phyloP scores from a whole-genome alignment of 2,113 vertebrate genomes.

The Lethenteron reissneri region DNA sequence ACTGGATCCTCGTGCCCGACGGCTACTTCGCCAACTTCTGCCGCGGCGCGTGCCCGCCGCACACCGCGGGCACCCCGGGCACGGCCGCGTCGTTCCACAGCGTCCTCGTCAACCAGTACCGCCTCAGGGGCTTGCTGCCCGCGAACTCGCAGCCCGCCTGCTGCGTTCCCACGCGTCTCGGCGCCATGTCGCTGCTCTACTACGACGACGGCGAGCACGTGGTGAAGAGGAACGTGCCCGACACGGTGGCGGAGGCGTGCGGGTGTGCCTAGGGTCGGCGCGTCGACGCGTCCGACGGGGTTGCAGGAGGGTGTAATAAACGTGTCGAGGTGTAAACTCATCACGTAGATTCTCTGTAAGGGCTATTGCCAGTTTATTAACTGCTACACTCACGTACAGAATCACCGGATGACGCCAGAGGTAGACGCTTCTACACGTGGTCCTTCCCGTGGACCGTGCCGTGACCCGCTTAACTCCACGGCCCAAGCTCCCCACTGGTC shows the following conservation, averaged over 20 bases:
- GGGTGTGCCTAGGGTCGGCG: slow-evolving; percentile 28
- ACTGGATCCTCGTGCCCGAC: slow-evolving; percentile 89
- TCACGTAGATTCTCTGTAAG: too few species aligned
- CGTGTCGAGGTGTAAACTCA: too few species aligned
- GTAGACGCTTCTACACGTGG: too few species aligned
- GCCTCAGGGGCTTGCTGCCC: slow-evolving; percentile 68
- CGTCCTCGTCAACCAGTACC: slow-evolving; percentile 89
- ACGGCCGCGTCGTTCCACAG: slow-evolving; percentile 82
- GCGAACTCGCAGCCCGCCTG: slow-evolving; percentile 79
- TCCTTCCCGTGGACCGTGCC: too few species aligned
- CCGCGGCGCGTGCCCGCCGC: slow-evolving; percentile 78
- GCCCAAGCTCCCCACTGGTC: too few species aligned
- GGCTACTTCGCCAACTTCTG: slow-evolving; percentile 96
- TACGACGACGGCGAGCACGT: slow-evolving; percentile 92
- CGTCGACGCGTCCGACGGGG: neutral
- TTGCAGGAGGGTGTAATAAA: too few species aligned
- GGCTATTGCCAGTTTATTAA: too few species aligned
- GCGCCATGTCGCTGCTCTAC: slow-evolving; percentile 98
- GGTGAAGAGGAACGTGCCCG: slow-evolving; percentile 93
- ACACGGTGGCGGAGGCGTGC: slow-evolving; percentile 97
- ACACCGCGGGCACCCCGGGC: slow-evolving; percentile 67
- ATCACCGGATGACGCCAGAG: too few species aligned
- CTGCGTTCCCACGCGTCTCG: slow-evolving; percentile 76
- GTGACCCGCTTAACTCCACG: too few species aligned
- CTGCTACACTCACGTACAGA: too few species aligned